These are phyloP conservation scores for Tridacna crocea DNA, from an alignment of 2,888 invertebrate genomes.

Conservation along the genomic window DNA sequence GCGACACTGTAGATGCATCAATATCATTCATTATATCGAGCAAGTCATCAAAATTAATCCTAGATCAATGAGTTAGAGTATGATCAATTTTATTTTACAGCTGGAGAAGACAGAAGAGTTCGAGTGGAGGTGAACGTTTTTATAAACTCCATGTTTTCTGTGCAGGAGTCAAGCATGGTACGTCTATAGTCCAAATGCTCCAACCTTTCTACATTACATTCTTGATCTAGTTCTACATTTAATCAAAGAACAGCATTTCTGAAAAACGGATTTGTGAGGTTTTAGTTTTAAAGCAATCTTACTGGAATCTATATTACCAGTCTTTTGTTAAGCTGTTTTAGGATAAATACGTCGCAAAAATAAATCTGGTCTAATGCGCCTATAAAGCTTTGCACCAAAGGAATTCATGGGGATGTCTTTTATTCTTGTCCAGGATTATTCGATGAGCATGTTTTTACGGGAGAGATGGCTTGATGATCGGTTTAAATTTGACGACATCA, in stretches of 20 bases:
- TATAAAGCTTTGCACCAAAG: no score
- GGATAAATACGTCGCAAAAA: no score
- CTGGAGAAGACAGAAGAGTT: constrained; percentile 32
- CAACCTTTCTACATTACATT: no score
- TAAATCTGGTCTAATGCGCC: no score
- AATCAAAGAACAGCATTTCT: not conserved
- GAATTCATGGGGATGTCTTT: no score
- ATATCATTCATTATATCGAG: no score
- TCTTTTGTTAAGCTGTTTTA: no score
- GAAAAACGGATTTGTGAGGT: not conserved
- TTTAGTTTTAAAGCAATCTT: no score
- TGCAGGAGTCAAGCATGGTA: constrained; percentile 45
- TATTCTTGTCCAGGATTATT: constrained; percentile 57
- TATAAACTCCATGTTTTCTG: constrained; percentile 44
- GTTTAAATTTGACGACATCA: constrained; percentile 14
- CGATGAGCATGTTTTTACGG: constrained; percentile 55
- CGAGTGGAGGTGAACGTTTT: constrained; percentile 34
- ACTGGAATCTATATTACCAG: no score
- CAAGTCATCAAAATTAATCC: no score
- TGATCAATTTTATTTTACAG: constrained; percentile 6
- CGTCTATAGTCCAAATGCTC: not conserved
- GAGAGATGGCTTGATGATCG: constrained; percentile 51
- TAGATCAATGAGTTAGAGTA: no score
- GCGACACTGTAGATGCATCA: no score
- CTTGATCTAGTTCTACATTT: not conserved